phyloP scores from a whole-genome alignment of 2,113 vertebrate genomes.

The Brachyistius frenatus region DNA sequence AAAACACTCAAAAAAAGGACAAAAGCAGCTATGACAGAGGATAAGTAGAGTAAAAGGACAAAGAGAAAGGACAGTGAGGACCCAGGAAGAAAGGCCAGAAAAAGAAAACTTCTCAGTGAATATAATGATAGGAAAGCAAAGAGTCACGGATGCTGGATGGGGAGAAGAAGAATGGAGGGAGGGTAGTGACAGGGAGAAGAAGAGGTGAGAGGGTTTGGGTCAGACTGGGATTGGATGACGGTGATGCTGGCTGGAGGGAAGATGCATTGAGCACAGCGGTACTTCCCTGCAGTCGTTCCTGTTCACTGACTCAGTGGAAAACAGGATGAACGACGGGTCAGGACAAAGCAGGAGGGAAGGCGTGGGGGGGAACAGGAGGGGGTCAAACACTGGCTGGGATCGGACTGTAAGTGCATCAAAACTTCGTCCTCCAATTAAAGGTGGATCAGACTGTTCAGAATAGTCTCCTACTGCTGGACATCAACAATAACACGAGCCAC shows the following conservation, averaged over 20 bases:
- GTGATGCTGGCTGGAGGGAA: conserved; percentile 27
- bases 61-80: not conserved
- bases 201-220: conserved; percentile 36
- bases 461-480: too few relatives aligned
- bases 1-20: not conserved
- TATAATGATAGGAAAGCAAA: conserved; percentile 3
- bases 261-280: conserved; percentile 49
- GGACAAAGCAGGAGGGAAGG: conserved; percentile 17
- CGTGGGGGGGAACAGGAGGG: not conserved
- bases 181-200: conserved; percentile 15
- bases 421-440: not conserved
- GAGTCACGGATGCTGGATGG: not conserved
- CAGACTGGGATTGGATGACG: conserved; percentile 24
- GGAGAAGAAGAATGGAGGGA: not conserved
- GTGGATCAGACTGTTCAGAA: too few relatives aligned
- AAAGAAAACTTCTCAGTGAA: conserved; percentile 10
- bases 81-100: not conserved
- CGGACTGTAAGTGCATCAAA: not conserved
- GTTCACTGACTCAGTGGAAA: conserved; percentile 51
- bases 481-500: too few relatives aligned
- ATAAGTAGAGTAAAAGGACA: not conserved
- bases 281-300: conserved; percentile 38
- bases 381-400: conserved; percentile 5
- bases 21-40: not conserved
- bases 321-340: conserved; percentile 39